These are phyloP conservation scores for Thripadectes ignobilis DNA, from an alignment of 2,797 vertebrate species.

Conservation along the genomic window DNA sequence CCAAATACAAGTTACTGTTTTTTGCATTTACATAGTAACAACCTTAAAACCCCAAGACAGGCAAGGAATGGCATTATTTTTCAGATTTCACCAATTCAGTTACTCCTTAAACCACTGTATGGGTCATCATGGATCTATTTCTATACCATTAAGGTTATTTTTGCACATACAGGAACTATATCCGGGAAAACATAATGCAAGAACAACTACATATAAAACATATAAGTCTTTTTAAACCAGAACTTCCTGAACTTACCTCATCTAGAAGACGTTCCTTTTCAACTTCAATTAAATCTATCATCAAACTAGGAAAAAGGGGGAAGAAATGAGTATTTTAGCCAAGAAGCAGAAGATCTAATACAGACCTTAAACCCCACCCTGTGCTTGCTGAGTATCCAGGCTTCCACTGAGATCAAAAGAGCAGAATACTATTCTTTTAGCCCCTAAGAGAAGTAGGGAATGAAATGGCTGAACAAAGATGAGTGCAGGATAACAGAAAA, in stretches of 20 bases:
- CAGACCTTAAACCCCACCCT: neutral
- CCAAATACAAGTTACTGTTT: neutral
- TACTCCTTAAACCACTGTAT: neutral
- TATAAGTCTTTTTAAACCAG: neutral
- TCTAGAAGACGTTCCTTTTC: conserved; percentile 88
- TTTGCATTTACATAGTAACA: neutral
- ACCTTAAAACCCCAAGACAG: neutral
- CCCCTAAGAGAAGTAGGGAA: neutral
- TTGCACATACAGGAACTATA: neutral
- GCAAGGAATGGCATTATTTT: neutral
- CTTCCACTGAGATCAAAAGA: neutral
- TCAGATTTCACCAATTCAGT: neutral
- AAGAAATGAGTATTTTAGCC: neutral
- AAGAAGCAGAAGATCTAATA: neutral
- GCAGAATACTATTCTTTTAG: neutral
- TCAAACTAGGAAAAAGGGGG: conserved; percentile 75
- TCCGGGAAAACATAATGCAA: neutral
- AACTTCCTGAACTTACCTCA: conserved; percentile 78
- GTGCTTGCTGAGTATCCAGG: neutral
- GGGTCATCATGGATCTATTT: neutral
- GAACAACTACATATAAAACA: neutral
- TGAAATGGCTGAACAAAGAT: neutral
- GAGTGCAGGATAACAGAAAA: neutral
- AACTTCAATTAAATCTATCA: conserved; percentile 85
- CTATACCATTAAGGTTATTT: neutral